Evolutionary conservation across 2,113 vertebrate species (phyloP), one percentile per base, ranked within the genome.

Genomic region (Tychaedon coryphoeus): DNA sequence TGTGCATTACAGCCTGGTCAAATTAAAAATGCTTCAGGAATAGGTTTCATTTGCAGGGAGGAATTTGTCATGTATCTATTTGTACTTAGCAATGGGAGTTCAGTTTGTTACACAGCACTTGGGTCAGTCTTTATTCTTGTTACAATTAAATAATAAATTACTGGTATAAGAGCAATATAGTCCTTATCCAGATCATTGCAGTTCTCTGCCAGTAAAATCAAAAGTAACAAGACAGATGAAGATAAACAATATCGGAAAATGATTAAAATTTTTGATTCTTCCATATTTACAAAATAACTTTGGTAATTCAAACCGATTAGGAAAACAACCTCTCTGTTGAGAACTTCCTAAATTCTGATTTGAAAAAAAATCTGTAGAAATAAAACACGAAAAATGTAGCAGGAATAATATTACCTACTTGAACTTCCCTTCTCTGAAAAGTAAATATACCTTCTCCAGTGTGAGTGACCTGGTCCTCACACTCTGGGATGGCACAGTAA

Each of bases 401-500:
- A 80, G 23, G 24, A 72, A 79, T 65, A 79, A 40, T 33, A 47
- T 57, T 48, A 80, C 53, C n/a, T 83, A 51, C 18, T 77, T 5
- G 8, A 78, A 75, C 43, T 67, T 24, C 31, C 8, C 5, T 75
- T 58, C 54, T 57, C 14, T 80, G 62, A 54, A 82, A 88, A 76
- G 64, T 25, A 81, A 80, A 81, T 72, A 34, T 93, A 92, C 92
- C 87, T 88, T 90, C 47, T 36, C 38, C 83, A 43, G 67, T 62
- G 17, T 88, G 31, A 0, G 0, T 71, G 60, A 80, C 34, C 47
- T 93, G 61, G 58, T 97, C 96, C 89, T 98, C 98, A 56, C 99
- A 99, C 19, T 97, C 98, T 0, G 98, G 98, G 76, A 99, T 98
- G 36, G 73, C 91, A 64, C 99, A 99, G 97, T 98, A 99, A 93